phyloP scores from a whole-genome alignment of 2,888 invertebrate species.

The Papilio gigon region DNA sequence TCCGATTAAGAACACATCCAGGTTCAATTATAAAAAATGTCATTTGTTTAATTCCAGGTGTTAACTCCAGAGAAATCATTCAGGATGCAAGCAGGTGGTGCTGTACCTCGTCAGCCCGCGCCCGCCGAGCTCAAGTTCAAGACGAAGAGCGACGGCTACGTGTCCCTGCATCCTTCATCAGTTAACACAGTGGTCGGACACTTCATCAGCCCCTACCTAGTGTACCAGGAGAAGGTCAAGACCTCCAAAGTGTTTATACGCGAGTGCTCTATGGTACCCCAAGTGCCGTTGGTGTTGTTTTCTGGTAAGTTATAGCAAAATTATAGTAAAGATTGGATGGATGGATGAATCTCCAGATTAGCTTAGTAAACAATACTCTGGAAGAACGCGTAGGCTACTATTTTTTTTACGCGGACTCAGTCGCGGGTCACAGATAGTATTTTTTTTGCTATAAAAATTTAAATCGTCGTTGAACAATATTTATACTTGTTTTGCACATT shows the following conservation, averaged over 20 bases:
- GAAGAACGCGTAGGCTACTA: no score
- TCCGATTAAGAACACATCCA: background rate
- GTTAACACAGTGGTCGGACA: conserved; percentile 85
- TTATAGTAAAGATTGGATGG: no score
- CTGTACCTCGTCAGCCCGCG: conserved; percentile 87
- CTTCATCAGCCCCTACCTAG: conserved; percentile 88
- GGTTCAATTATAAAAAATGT: background rate
- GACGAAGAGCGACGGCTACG: conserved; percentile 88
- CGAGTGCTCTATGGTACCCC: conserved; percentile 91
- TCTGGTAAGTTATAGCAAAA: conserved; percentile 76
- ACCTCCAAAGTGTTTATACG: conserved; percentile 90
- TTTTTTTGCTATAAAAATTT: no score
- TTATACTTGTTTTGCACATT: no score
- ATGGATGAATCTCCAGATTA: no score
- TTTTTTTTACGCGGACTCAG: no score
- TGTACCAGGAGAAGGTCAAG: conserved; percentile 92
- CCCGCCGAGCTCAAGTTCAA: conserved; percentile 88
- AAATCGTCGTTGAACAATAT: no score
- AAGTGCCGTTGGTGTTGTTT: conserved; percentile 87
- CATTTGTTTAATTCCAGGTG: conserved; percentile 71
- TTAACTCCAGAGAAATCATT: conserved; percentile 90
- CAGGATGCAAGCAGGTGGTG: conserved; percentile 87
- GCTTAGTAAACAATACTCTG: no score
- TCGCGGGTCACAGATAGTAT: no score
- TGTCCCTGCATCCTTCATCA: conserved; percentile 89